Evolutionary conservation across 2,797 vertebrate species (phyloP), one percentile per base, ranked within the genome.

Genomic region (Pagetopsis macropterus): DNA sequence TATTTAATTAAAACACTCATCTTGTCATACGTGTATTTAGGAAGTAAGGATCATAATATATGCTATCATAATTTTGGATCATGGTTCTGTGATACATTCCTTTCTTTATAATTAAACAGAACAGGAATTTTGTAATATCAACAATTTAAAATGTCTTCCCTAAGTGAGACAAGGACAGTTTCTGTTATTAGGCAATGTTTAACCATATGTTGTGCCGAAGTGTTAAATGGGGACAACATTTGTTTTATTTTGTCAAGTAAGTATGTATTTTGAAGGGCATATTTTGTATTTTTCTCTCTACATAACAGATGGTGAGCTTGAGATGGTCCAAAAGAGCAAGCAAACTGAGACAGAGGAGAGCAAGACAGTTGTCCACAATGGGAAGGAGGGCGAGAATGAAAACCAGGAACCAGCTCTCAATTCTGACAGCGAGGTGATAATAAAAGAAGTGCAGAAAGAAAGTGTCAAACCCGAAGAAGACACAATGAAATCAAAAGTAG

Each of bases 381-480:
- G 6, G 16, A 82, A 76, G 31, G 76, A 77, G 49, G 73, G 49
- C 0, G 58, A 80, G 33, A 69, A 57, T 12, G 77, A 76, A 63
- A 72, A 74, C 0, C 69, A 84, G 19, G 65, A 85, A 75, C 50
- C 73, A 55, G 33, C 41, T 52, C 15, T 62, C 46, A 65, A 52
- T 40, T 46, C 52, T 19, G 44, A 64, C 46, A 68, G 23, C 2
- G 63, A 78, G 48, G 65, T 21, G 19, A 77, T 46, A 23, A 72
- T 10, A 54, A 75, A 75, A 70, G 78, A 89, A 65, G 63, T 9
- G 50, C 72, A 66, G 61, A 82, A 73, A 70, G 70, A 78, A 64
- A 65, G 61, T 43, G 70, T 75, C 44, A 83, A 82, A 81, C 57
- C 75, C n/a, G 84, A 89, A 54, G 80, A 81, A 54, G 78, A 78